phyloP scores from a whole-genome alignment of 2,888 invertebrate genomes.

The Eristalis pertinax region DNA sequence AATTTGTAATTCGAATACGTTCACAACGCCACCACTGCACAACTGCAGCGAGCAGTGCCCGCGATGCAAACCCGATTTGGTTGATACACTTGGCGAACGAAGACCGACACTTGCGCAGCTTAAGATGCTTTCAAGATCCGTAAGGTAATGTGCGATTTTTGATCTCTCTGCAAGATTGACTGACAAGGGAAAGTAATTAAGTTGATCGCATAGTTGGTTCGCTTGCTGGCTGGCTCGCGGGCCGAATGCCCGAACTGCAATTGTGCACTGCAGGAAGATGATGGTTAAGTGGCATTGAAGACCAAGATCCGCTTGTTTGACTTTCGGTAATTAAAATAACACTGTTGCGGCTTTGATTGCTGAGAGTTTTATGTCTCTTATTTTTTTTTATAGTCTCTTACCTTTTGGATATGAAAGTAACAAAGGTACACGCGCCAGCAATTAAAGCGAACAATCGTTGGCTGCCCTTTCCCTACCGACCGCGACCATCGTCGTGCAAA shows the following conservation, averaged over 20 bases:
- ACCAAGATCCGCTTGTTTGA: constrained; percentile 68
- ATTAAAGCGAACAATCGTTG: constrained; percentile 46
- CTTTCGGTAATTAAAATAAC: constrained; percentile 72
- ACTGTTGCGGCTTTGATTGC: constrained; percentile 54
- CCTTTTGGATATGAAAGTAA: constrained; percentile 65
- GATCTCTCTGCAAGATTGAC: constrained; percentile 65
- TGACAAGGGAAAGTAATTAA: constrained; percentile 73
- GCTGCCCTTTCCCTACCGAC: constrained; percentile 50
- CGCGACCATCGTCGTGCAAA: background rate
- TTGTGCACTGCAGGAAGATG: constrained; percentile 64
- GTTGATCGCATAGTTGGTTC: constrained; percentile 27
- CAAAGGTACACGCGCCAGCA: constrained; percentile 59
- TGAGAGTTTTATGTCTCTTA: constrained; percentile 45
- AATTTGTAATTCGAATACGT: constrained; percentile 65
- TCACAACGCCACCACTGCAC: constrained; percentile 21
- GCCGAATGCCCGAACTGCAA: constrained; percentile 36
- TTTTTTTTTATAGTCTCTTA: constrained; percentile 41
- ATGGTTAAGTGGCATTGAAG: constrained; percentile 49
- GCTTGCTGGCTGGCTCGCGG: background rate
- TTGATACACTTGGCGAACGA: constrained; percentile 45
- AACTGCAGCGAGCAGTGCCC: background rate
- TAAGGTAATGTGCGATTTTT: constrained; percentile 66
- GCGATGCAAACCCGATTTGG: constrained; percentile 42
- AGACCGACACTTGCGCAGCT: constrained; percentile 40
- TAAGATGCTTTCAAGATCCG: constrained; percentile 53